Evolutionary conservation across 2,888 invertebrate genomes (phyloP), one percentile per base, ranked within the genome.

Genomic region (Drosophila mettleri): DNA sequence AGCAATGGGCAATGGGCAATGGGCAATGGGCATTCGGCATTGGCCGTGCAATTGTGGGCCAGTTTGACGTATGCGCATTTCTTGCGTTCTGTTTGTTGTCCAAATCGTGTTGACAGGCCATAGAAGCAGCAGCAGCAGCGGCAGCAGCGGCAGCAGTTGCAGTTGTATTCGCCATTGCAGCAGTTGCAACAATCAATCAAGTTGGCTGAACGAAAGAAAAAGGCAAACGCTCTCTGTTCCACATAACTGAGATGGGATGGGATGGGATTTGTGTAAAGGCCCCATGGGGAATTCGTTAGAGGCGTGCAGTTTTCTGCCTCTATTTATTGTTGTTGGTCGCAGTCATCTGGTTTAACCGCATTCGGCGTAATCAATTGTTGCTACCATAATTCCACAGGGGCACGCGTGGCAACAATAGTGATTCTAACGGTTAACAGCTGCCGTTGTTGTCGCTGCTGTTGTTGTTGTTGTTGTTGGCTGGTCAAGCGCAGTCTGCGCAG

Each of bases 21-120:
- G 39, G 16, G 22, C 51, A 60, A 20, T 61, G 65, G 45, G n/a
- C n/a, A 24, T 4, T 59, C 46, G 16, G 22, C 51, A 60, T 27
- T 61, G 65, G 45, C 60, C 78, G 87, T 84, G 88, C 84, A 84
- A 86, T 88, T 88, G 89, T 87, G 85, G 89, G 86, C 83, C 89
- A 85, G 71, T 78, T 85, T 84, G 87, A 84, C 87, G 69, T 74
- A 82, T 83, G 71, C 63, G 72, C 72, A 68, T 74, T 70, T 66
- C 62, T 63, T 65, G 59, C 71, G 41, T 72, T 75, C 69, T 61
- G 69, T 72, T 88, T 73, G 72, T 88, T 86, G 71, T 72, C 69
- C 68, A 82, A 89, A 82, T 78, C 87, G 86, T 91, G 91, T 92
- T 91, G 91, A 91, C 92, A 91, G 92, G 86, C 80, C 81, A 54